Conservation (phyloP, 2,797 vertebrate genomes). For the Helarctos malayanus region DNA sequence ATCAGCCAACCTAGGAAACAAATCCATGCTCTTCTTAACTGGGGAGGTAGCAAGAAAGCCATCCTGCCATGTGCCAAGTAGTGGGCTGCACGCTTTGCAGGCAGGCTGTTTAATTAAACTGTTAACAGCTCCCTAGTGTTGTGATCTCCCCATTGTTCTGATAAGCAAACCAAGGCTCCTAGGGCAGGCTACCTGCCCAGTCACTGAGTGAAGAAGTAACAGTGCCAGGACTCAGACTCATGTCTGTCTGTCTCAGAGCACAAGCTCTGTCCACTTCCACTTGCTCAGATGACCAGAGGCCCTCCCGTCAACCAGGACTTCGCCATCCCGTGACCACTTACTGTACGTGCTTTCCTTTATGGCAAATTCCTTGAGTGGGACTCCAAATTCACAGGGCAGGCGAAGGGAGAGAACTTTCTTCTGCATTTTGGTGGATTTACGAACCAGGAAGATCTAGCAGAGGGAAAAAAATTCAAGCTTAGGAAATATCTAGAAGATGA, state of each 20-base stretch:
- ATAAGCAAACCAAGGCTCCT: slow-evolving; percentile 33
- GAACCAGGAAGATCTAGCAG: slow-evolving; percentile 95
- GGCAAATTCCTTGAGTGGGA: slow-evolving; percentile 92
- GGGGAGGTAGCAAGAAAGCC: background rate
- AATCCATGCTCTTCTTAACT: background rate
- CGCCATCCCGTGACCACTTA: slow-evolving; percentile 85
- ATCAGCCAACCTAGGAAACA: slow-evolving; percentile 39
- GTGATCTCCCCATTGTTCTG: background rate
- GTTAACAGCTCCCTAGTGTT: slow-evolving; percentile 16
- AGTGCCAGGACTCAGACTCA: background rate
- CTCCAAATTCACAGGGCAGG: slow-evolving; percentile 88
- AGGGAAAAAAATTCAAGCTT: slow-evolving; percentile 56
- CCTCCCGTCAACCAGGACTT: background rate
- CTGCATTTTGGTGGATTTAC: slow-evolving; percentile 93
- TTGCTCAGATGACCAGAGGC: background rate
- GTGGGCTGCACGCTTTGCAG: background rate
- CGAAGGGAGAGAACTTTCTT: slow-evolving; percentile 96
- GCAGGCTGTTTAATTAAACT: background rate
- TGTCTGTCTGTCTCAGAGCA: background rate
- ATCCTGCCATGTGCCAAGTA: background rate
- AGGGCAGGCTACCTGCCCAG: background rate
- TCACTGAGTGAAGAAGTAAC: background rate
- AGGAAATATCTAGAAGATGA: background rate
- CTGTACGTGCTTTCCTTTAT: slow-evolving; percentile 96
- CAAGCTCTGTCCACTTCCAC: background rate